Percentiles rank a stretch among this genome's conserved stretches.
phyloP scores from a whole-genome alignment of 2,113 vertebrate genomes.

The Carassius auratus region DNA sequence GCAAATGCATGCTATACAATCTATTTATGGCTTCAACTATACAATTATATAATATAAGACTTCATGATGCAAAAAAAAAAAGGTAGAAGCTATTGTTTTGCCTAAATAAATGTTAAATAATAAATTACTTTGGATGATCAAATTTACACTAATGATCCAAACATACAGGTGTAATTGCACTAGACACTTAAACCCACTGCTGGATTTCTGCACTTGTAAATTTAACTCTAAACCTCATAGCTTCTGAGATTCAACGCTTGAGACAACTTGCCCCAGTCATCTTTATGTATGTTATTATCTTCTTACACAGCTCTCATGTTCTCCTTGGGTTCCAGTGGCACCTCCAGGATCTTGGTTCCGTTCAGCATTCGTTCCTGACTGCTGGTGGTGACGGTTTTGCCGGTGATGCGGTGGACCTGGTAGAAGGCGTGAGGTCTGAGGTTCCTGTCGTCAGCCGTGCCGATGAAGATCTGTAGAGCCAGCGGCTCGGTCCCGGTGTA shows the following conservation, averaged over 20 bases:
- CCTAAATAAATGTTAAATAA: too few relatives aligned
- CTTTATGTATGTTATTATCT: neutral
- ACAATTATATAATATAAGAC: neutral
- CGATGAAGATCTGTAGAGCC: slow-evolving; percentile 94
- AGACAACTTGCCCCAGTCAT: neutral
- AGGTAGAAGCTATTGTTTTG: neutral
- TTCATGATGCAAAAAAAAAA: too few relatives aligned
- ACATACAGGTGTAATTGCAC: too few relatives aligned
- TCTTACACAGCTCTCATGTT: slow-evolving; percentile 93
- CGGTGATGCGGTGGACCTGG: slow-evolving; percentile 95
- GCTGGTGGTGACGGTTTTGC: slow-evolving; percentile 93
- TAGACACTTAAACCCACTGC: neutral
- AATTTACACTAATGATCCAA: neutral
- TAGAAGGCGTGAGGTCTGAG: slow-evolving; percentile 97
- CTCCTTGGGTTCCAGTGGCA: slow-evolving; percentile 90
- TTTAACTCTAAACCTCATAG: neutral
- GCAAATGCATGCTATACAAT: neutral
- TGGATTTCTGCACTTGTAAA: neutral
- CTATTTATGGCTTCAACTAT: neutral
- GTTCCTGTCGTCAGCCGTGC: slow-evolving; percentile 90
- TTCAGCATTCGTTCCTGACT: slow-evolving; percentile 88
- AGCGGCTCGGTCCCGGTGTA: slow-evolving; percentile 87
- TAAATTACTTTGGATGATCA: too few relatives aligned
- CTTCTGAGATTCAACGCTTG: neutral
- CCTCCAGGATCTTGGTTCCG: slow-evolving; percentile 92